Evolutionary conservation across 2,113 vertebrate genomes (phyloP).

Genomic region (Ivindomyrus marchei): DNA sequence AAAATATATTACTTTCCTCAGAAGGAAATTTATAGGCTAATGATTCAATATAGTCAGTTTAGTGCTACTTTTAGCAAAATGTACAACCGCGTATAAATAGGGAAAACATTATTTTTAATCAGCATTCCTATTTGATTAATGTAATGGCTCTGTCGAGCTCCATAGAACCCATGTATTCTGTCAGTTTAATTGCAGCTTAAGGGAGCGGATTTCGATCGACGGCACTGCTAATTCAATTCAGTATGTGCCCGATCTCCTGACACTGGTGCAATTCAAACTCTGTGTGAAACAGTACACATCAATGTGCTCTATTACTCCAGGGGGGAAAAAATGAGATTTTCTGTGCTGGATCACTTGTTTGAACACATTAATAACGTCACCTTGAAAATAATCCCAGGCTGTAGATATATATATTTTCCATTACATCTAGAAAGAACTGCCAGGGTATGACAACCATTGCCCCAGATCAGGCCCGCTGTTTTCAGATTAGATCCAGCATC

Average conservation of each 20-base stretch:
- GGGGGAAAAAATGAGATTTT: background rate
- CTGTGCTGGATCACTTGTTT: slow-evolving; percentile 3
- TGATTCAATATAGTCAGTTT: background rate
- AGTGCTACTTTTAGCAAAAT: background rate
- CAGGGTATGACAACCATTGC: background rate
- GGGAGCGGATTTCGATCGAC: background rate
- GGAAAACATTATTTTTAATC: background rate
- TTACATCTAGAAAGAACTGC: background rate
- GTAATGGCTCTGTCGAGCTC: background rate
- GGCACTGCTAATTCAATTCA: background rate
- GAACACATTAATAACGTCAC: slow-evolving; percentile 7
- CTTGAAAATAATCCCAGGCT: background rate
- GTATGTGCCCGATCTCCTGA: background rate
- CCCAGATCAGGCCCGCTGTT: background rate
- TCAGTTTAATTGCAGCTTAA: background rate
- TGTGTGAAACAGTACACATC: background rate
- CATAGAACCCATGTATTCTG: background rate
- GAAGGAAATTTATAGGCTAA: background rate
- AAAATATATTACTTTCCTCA: background rate
- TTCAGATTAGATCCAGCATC: background rate
- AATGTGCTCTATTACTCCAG: background rate
- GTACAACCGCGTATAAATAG: background rate
- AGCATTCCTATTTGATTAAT: background rate
- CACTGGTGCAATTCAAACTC: background rate
- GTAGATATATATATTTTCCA: background rate